phyloP scores from a whole-genome alignment of 2,113 vertebrate species.

The Ranitomeya imitator region DNA sequence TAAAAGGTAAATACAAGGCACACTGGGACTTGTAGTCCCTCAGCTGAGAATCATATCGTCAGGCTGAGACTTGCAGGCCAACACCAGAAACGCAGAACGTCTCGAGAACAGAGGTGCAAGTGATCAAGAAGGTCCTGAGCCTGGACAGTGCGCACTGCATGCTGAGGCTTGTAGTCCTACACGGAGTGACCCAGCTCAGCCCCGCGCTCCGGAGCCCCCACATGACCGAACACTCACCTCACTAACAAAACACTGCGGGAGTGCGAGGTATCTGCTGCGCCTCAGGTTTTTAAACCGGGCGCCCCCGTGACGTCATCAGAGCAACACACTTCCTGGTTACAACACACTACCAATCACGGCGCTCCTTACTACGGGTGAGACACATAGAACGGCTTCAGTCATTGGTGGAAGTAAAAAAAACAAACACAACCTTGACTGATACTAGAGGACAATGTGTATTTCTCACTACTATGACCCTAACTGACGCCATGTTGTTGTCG shows the following conservation, averaged over 20 bases:
- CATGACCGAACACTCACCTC: background rate
- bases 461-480: background rate
- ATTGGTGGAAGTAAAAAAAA: background rate
- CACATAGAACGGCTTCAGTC: background rate
- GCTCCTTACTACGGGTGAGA: background rate
- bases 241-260: background rate
- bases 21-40: too few species aligned
- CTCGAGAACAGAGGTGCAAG: too few species aligned
- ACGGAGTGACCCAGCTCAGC: too few species aligned
- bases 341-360: background rate
- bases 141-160: background rate
- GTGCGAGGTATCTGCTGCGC: background rate
- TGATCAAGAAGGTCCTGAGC: too few species aligned
- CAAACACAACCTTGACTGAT: too few species aligned
- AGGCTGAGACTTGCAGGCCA: too few species aligned
- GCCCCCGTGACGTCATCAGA: background rate
- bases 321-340: background rate
- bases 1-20: too few species aligned
- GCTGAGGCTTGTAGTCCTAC: background rate
- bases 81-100: too few species aligned
- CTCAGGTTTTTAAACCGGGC: background rate
- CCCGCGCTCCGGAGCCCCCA: background rate
- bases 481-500: background rate
- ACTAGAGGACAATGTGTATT: background rate
- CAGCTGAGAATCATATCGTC: too few species aligned